Percentiles rank a stretch among this genome's conserved stretches.
phyloP scores from a whole-genome alignment of 2,797 vertebrate species.

The Cossypha polioptera region DNA sequence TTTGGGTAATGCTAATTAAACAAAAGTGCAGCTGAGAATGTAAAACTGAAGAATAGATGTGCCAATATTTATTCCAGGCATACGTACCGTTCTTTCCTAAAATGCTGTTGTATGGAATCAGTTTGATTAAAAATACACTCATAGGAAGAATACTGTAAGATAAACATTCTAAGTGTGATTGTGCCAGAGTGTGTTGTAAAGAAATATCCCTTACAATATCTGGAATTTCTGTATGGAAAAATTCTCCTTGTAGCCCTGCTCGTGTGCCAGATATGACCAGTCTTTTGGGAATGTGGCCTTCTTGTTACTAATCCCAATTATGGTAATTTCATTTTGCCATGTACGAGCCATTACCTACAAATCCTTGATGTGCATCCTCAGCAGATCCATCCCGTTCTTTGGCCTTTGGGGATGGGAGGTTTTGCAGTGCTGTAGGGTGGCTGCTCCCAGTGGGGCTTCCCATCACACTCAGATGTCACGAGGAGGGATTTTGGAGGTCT shows the following conservation, averaged over 20 bases:
- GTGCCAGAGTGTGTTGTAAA: rapidly evolving
- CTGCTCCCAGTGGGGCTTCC: neutral
- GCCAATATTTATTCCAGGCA: neutral
- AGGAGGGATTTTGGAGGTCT: neutral
- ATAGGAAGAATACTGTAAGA: neutral
- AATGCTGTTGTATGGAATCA: neutral
- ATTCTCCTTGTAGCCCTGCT: neutral
- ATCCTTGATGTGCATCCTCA: neutral
- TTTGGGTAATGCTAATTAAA: slow-evolving; percentile 14
- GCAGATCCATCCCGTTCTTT: neutral
- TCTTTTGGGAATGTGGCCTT: neutral
- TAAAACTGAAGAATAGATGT: neutral
- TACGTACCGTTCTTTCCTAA: neutral
- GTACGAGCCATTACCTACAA: neutral
- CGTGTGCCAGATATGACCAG: neutral
- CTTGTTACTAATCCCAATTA: neutral
- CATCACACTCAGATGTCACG: rapidly evolving
- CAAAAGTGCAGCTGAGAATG: neutral
- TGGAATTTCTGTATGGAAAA: neutral
- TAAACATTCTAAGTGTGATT: neutral
- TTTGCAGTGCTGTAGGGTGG: neutral
- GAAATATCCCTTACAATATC: neutral
- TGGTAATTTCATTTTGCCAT: neutral
- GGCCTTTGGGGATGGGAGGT: neutral
- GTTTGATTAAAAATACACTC: neutral